A percentile compares a stretch with the other conserved stretches of the same genome.
These are phyloP conservation scores for Drosophila differens DNA, from an alignment of 2,888 invertebrate species.

Conservation along the genomic window DNA sequence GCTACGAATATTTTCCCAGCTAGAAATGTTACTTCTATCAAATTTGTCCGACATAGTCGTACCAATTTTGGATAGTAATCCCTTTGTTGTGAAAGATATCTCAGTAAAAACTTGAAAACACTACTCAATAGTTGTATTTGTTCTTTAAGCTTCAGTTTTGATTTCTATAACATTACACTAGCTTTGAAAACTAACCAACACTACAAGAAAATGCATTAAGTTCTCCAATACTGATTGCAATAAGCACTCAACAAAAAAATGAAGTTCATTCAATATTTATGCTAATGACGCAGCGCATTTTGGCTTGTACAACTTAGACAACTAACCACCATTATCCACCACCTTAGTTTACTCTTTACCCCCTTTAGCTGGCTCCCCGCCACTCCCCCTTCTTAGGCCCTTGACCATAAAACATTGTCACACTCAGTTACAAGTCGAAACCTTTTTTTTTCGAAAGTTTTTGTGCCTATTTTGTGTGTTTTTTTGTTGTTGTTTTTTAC, in stretches of 20 bases:
- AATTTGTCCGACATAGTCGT: background rate
- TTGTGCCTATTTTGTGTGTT: background rate
- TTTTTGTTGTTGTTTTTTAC: constrained; percentile 6
- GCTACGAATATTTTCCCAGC: background rate
- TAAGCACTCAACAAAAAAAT: constrained; percentile 19
- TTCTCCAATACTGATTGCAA: background rate
- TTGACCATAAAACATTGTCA: constrained; percentile 35
- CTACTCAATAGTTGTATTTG: background rate
- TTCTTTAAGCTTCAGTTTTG: background rate
- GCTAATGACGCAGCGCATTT: constrained; percentile 48
- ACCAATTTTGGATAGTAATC: background rate
- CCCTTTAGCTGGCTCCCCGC: too few relatives aligned
- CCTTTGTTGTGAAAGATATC: background rate
- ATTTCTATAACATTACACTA: background rate
- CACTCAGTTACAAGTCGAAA: constrained; percentile 25
- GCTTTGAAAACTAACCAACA: background rate
- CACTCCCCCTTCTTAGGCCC: background rate
- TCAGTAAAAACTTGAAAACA: background rate
- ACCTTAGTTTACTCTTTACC: background rate
- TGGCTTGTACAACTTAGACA: constrained; percentile 20
- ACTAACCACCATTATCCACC: constrained; percentile 13
- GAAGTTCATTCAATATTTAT: constrained; percentile 22
- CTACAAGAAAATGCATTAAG: background rate
- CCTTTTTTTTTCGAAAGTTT: constrained; percentile 47
- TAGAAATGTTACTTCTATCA: background rate